Evolutionary conservation across 2,888 invertebrate species (phyloP).

Genomic region (Campopleginae sp.): DNA sequence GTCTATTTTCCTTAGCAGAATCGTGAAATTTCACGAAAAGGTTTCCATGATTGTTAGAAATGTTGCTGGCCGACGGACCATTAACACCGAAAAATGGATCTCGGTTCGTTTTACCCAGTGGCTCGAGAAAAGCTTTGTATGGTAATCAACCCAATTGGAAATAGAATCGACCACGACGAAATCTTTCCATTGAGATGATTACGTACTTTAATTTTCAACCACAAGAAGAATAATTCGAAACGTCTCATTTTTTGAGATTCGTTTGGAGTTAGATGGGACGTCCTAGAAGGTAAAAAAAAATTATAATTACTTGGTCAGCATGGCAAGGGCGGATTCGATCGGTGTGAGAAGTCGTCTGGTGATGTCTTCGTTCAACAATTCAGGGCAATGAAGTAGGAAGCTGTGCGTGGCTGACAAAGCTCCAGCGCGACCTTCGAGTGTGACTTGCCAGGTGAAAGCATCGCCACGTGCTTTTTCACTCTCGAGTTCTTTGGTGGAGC

Average conservation of each 20-base stretch:
- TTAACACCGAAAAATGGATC: no score
- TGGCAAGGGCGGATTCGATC: conserved; percentile 97
- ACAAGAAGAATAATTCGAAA: neutral
- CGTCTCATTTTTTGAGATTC: neutral
- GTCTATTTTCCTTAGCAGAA: no score
- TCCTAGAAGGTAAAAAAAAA: neutral
- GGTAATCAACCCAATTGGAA: no score
- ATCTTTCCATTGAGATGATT: no score
- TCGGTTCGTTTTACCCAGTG: no score
- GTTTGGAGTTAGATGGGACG: neutral
- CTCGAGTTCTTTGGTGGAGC: conserved; percentile 97
- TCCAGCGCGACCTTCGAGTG: conserved; percentile 97
- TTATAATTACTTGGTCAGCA: conserved; percentile 92
- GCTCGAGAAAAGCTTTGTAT: no score
- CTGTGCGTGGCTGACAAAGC: conserved; percentile 98
- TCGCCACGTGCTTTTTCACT: conserved; percentile 98
- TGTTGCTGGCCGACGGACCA: no score
- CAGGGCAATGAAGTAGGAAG: conserved; percentile 95
- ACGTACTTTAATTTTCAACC: neutral
- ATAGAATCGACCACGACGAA: no score
- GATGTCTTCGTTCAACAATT: conserved; percentile 96
- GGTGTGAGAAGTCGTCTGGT: conserved; percentile 94
- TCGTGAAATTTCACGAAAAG: no score
- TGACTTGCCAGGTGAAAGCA: conserved; percentile 99
- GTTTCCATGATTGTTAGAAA: no score